These are phyloP conservation scores for Sarcoramphus papa DNA, from an alignment of 2,797 vertebrate genomes.

Conservation along the genomic window DNA sequence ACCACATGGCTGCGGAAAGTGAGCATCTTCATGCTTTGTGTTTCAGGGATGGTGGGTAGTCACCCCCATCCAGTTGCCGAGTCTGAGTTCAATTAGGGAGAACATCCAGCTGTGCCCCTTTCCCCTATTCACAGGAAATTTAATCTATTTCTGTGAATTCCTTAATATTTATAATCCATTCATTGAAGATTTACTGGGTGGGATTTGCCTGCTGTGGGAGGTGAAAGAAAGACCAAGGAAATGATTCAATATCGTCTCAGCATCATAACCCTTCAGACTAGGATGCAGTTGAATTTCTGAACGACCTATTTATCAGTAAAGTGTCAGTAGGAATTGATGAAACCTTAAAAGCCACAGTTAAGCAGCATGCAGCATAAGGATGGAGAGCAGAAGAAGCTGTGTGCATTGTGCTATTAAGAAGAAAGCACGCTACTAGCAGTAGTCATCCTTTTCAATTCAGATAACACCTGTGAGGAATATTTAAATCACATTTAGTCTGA, in stretches of 20 bases:
- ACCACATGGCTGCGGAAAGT: not conserved
- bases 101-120: not conserved
- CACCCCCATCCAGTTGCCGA: not conserved
- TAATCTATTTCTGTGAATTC: not conserved
- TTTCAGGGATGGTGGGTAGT: not conserved
- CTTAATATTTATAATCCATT: constrained; percentile 41
- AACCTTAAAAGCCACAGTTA: constrained; percentile 59
- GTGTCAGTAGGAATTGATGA: constrained; percentile 36
- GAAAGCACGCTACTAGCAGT: constrained; percentile 33
- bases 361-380: constrained; percentile 41
- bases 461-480: constrained; percentile 45
- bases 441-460: constrained; percentile 29
- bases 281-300: constrained; percentile 50
- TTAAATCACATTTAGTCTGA: constrained; percentile 39
- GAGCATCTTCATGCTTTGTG: rapidly evolving
- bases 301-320: not conserved
- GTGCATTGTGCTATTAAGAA: constrained; percentile 47
- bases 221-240: not conserved
- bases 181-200: constrained; percentile 14
- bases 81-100: not conserved
- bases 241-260: constrained; percentile 15
- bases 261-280: constrained; percentile 34
- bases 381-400: constrained; percentile 44
- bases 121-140: not conserved
- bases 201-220: not conserved